A percentile compares a stretch with the other conserved stretches of the same genome.
Conservation (phyloP, 2,113 vertebrate genomes). For the Sula dactylatra region DNA sequence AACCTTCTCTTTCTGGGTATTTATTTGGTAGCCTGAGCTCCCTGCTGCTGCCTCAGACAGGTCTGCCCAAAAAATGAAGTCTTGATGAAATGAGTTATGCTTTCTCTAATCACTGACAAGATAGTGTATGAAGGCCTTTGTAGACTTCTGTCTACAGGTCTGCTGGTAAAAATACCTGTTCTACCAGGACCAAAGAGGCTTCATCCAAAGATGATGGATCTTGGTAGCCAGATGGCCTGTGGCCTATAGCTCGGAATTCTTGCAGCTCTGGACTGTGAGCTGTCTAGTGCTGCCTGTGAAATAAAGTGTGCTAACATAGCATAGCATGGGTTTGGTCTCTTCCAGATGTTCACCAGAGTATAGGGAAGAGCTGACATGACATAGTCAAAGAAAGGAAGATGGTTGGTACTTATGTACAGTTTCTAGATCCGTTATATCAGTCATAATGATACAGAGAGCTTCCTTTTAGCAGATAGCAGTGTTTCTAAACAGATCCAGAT, state of each 20-base stretch:
- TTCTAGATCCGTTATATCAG: not conserved
- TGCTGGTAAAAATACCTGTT: not conserved
- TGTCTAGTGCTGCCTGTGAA: not conserved
- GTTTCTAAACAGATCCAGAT: slow-evolving; percentile 54
- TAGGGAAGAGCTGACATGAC: not conserved
- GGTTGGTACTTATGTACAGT: not conserved
- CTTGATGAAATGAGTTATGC: not conserved
- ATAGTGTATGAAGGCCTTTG: not conserved
- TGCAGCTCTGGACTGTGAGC: not conserved
- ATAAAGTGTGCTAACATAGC: not conserved
- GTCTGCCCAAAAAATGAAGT: not conserved
- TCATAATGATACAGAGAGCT: not conserved
- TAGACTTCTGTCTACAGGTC: not conserved
- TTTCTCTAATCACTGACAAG: not conserved
- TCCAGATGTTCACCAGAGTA: slow-evolving; percentile 40
- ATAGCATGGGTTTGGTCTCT: not conserved
- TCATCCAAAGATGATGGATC: not conserved
- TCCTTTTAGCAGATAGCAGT: slow-evolving; percentile 32
- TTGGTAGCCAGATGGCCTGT: not conserved
- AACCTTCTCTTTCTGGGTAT: not conserved
- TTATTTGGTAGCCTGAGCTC: not conserved
- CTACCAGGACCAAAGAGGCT: not conserved
- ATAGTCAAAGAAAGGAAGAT: not conserved
- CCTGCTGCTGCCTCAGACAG: not conserved
- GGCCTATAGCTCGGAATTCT: not conserved